Evolutionary conservation across 1,140 invertebrate genomes (phyloP).

Genomic region (Lucilia cuprina): DNA sequence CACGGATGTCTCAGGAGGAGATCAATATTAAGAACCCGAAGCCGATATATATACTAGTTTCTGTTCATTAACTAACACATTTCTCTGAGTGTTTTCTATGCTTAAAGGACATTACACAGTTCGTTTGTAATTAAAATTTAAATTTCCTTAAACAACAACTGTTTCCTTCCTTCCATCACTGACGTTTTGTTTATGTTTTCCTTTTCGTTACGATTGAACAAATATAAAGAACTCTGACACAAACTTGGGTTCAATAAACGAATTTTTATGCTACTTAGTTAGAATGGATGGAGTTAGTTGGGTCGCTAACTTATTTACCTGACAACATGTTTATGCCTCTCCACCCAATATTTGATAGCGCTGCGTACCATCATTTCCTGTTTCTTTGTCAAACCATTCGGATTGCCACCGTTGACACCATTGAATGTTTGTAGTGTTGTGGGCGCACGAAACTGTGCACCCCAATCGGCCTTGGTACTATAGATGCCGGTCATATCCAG

Average conservation of each 20-base stretch:
- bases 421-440: conserved; percentile 70
- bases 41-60: no score
- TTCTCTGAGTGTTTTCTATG: no score
- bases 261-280: neutral
- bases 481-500: conserved; percentile 77
- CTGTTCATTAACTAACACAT: no score
- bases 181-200: no score
- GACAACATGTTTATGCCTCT: conserved; percentile 84
- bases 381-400: conserved; percentile 81
- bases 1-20: no score
- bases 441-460: conserved; percentile 73
- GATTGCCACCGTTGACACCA: conserved; percentile 65
- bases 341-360: conserved; percentile 88
- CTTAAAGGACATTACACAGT: neutral
- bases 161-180: conserved; percentile 20
- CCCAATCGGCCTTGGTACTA: conserved; percentile 77
- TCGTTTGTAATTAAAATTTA: conserved; percentile 34
- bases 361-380: conserved; percentile 82
- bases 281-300: no score
- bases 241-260: no score
- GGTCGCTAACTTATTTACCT: conserved; percentile 66
- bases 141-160: conserved; percentile 33
- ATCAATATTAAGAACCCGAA: no score
- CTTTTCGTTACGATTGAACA: no score
- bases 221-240: no score